phyloP scores from a whole-genome alignment of 1,140 invertebrate genomes.

The Drosophila burlai region DNA sequence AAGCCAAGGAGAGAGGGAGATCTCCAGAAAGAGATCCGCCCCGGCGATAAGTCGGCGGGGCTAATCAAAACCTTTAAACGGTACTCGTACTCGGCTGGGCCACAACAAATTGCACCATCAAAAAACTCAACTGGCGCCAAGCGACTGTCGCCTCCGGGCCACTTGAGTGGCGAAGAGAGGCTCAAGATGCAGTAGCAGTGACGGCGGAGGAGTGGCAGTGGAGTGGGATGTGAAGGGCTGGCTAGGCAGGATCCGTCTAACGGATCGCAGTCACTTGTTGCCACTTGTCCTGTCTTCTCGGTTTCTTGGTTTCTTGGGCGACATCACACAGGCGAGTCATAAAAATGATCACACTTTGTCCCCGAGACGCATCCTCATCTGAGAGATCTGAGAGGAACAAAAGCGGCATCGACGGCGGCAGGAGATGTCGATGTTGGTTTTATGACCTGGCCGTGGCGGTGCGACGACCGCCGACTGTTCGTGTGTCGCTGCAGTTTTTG shows the following conservation, averaged over 20 bases:
- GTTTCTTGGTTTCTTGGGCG: constrained; percentile 45
- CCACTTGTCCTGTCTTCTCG: constrained; percentile 61
- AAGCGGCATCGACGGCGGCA: constrained; percentile 31
- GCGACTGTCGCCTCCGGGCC: constrained; percentile 62
- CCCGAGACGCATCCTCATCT: constrained; percentile 52
- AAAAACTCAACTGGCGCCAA: constrained; percentile 71
- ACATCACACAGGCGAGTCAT: constrained; percentile 76
- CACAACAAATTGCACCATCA: constrained; percentile 68
- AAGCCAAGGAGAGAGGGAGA: not conserved
- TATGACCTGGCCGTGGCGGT: constrained; percentile 47
- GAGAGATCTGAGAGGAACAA: constrained; percentile 51
- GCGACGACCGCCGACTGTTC: constrained; percentile 71
- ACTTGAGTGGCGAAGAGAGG: constrained; percentile 55
- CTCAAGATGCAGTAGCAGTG: constrained; percentile 2
- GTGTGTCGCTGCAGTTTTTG: constrained; percentile 40
- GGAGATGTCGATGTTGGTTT: constrained; percentile 62
- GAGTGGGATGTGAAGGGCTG: constrained; percentile 24
- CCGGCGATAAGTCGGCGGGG: constrained; percentile 50
- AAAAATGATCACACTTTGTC: constrained; percentile 82
- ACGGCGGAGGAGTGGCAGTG: not conserved
- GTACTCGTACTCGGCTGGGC: constrained; percentile 47
- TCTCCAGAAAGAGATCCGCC: constrained; percentile 63
- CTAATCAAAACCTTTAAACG: constrained; percentile 78
- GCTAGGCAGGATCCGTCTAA: constrained; percentile 31
- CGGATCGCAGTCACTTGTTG: constrained; percentile 64